These are phyloP conservation scores for Cepaea hortensis DNA, from an alignment of 2,888 invertebrate genomes.

Conservation along the genomic window DNA sequence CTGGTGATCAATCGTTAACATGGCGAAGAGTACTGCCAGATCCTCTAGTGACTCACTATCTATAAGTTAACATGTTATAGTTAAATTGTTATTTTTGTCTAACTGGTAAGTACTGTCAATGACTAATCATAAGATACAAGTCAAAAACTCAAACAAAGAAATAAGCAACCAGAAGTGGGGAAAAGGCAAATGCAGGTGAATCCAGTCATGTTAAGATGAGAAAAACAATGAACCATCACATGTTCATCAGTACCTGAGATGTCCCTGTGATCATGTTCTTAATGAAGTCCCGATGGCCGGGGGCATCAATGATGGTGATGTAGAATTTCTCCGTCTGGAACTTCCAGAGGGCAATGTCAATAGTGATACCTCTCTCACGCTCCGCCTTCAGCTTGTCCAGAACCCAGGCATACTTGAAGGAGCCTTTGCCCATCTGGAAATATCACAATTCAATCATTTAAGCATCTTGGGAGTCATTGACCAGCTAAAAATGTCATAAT, in stretches of 20 bases:
- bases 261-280: constrained; percentile 99
- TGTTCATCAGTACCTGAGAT: constrained; percentile 76
- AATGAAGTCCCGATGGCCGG: constrained; percentile 99
- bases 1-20: too few species aligned
- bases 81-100: too few species aligned
- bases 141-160: too few species aligned
- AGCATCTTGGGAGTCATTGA: background rate
- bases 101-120: too few species aligned
- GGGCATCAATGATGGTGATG: constrained; percentile 99
- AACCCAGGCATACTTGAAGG: constrained; percentile 99
- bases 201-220: too few species aligned
- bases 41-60: too few species aligned
- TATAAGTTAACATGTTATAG: too few species aligned
- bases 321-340: constrained; percentile 97
- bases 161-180: too few species aligned
- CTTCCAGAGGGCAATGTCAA: constrained; percentile 98
- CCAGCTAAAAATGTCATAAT: background rate
- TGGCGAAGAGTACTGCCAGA: too few species aligned
- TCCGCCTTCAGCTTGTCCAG: constrained; percentile 99
- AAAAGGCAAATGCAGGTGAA: too few species aligned
- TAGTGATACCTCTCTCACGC: constrained; percentile 99
- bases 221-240: background rate
- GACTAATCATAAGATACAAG: too few species aligned
- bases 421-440: constrained; percentile 95
- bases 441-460: background rate